A percentile compares a stretch with the other conserved stretches of the same genome.
Evolutionary conservation across 2,888 invertebrate species (phyloP).

Genomic region (Brachyptera risi): DNA sequence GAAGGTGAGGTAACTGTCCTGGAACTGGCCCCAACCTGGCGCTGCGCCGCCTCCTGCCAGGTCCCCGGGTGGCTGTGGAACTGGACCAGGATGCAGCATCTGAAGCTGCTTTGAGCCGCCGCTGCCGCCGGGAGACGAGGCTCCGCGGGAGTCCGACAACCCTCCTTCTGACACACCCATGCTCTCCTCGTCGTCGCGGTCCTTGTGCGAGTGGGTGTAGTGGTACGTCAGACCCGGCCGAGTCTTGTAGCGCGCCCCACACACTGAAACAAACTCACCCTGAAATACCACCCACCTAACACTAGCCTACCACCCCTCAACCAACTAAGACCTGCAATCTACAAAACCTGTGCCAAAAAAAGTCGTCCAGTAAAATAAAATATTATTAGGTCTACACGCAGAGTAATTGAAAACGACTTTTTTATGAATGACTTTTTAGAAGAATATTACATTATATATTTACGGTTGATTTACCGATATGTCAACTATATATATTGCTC

Average conservation of each 20-base stretch:
- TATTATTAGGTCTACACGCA: no score
- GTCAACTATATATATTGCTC: no score
- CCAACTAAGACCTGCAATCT: no score
- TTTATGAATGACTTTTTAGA: no score
- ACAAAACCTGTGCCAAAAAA: no score
- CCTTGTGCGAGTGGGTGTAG: conserved; percentile 83
- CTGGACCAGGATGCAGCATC: background rate
- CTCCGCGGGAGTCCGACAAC: conserved; percentile 22
- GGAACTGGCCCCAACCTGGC: conserved; percentile 53
- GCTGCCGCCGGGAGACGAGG: conserved; percentile 26
- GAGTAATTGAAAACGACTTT: no score
- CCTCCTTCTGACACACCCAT: conserved; percentile 22
- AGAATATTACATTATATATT: no score
- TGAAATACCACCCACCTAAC: background rate
- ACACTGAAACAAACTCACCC: conserved; percentile 61
- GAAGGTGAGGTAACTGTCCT: conserved; percentile 53
- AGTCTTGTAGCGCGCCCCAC: conserved; percentile 95
- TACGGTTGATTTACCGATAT: no score
- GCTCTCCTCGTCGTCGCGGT: conserved; percentile 40
- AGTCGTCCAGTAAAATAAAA: no score
- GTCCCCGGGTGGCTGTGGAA: conserved; percentile 10
- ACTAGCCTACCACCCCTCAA: background rate
- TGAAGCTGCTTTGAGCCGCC: conserved; percentile 13
- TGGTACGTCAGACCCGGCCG: conserved; percentile 94
- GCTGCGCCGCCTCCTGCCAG: conserved; percentile 35